phyloP scores from a whole-genome alignment of 2,113 vertebrate species.

The Zosterops lateralis region DNA sequence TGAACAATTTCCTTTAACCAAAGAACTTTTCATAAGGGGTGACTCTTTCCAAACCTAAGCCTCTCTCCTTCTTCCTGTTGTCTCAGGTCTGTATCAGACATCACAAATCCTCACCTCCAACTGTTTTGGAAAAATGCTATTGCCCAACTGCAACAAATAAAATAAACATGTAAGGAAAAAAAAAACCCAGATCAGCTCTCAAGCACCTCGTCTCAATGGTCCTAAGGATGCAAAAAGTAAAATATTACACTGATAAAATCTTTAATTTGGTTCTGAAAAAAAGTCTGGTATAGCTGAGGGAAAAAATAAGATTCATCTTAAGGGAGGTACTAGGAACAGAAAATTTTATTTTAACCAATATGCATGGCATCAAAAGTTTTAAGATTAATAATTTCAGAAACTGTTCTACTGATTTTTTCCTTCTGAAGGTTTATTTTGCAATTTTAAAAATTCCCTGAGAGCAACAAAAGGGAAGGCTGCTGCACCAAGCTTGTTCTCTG shows the following conservation, averaged over 20 bases:
- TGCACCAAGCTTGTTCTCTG: neutral
- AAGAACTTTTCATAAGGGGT: neutral
- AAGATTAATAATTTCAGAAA: neutral
- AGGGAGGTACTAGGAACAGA: neutral
- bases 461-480: neutral
- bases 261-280: neutral
- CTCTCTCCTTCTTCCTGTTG: neutral
- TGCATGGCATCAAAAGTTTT: neutral
- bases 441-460: neutral
- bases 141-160: neutral
- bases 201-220: neutral
- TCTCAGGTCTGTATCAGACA: neutral
- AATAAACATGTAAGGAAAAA: neutral
- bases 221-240: neutral
- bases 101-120: neutral
- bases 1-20: neutral
- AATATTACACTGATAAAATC: neutral
- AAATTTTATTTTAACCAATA: neutral
- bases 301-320: neutral
- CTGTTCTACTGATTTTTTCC: neutral
- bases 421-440: neutral
- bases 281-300: neutral
- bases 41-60: neutral
- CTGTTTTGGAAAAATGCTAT: neutral
- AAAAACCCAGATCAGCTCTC: neutral